Conservation (phyloP, 2,113 vertebrate genomes). For the Cricetomys ansorgei region DNA sequence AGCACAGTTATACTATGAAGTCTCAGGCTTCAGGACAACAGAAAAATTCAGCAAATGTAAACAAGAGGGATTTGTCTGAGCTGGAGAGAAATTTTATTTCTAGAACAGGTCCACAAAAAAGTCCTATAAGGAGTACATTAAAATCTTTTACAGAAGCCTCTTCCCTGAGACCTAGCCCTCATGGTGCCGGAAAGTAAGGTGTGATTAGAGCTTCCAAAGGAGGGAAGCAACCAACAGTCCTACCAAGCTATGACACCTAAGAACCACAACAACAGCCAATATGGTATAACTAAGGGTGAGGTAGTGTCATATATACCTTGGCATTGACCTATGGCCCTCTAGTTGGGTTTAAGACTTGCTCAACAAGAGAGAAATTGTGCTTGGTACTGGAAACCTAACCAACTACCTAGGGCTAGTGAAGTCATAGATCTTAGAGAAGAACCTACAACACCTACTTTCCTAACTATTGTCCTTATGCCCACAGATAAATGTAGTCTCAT, state of each 20-base stretch:
- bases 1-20: conserved; percentile 32
- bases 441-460: not conserved
- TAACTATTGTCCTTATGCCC: not conserved
- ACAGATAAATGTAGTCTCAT: not conserved
- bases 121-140: not conserved
- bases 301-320: too few species aligned
- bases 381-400: not conserved
- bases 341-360: not conserved
- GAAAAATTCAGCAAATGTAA: conserved; percentile 20
- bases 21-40: conserved; percentile 41
- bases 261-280: not conserved
- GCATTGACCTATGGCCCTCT: not conserved
- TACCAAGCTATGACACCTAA: not conserved
- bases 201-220: not conserved
- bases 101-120: not conserved
- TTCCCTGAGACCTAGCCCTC: not conserved
- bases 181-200: not conserved
- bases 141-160: not conserved
- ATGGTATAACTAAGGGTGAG: not conserved
- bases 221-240: not conserved
- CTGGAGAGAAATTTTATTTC: conserved; percentile 7
- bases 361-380: too few species aligned
- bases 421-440: not conserved
- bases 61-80: not conserved
- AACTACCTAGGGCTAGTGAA: not conserved